Base-by-base conservation (phyloP, 2,888 invertebrate genomes). In the Oxyscelio sp. region DNA sequence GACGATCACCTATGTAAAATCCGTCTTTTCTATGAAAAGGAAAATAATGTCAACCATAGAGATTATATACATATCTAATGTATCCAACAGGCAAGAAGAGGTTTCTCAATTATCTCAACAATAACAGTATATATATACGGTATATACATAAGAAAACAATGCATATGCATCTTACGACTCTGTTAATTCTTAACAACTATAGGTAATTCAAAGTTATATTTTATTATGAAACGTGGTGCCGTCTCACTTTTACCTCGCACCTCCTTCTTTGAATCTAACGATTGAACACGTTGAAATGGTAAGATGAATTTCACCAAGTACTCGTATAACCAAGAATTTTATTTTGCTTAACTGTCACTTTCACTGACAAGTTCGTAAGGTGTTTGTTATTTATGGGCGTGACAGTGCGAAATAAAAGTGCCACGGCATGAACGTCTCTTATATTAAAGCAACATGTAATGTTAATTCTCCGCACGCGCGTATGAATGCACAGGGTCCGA, bases 101-200 rank as follows among this genome's bases (percentile, higher is more conserved):
- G 61, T 68, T 78, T 73, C 56, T 83, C 83, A 83, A 74, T 78
- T 71, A 68, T 63, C 68, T 78, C 83, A 78, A 83, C 83, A 83
- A 78, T 78, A 83, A 83, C 83, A 78, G 73, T 83, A 38, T 83
- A 48, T 83, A 50, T 17, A 73, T 78, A 77, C 68, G 83, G 22
- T 83, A 83, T 83, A 74, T 83, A 83, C 78, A 83, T 83, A 83
- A 74, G 66, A 83, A 83, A 83, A 83, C 78, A 78, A 78, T 83
- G 73, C 48, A 15, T 82, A 31, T 65, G 65, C 66, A 82, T 77
- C 70, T 77, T 82, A 82, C 65, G 75, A 75, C 40, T 70, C 34
- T 65, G 56, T 19, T 68, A 71, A 71, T 65, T 50, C 82, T 82
- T 82, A 75, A 58, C 19, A 31, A 24, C 77, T 82, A 77, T 68